Evolutionary conservation across 2,797 vertebrate genomes (phyloP).

Genomic region (Lepidocolaptes lacrymiger): DNA sequence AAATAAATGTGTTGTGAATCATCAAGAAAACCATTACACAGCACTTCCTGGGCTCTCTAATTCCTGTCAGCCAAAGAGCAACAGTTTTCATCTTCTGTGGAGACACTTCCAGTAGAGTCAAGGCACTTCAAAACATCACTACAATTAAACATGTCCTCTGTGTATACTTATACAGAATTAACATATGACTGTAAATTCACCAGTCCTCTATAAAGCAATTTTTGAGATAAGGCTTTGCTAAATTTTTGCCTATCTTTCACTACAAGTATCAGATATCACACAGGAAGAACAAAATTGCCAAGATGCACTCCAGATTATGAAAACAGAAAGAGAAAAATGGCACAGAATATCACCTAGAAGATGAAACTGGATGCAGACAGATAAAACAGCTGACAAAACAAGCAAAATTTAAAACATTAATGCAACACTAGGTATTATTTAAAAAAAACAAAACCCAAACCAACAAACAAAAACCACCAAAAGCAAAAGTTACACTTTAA

Average conservation of each 20-base stretch:
- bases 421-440: background rate
- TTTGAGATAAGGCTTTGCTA: background rate
- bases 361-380: background rate
- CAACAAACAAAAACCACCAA: fast-evolving
- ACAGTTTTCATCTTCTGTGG: background rate
- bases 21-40: slow-evolving; percentile 18
- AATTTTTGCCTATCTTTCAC: background rate
- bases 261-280: background rate
- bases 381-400: background rate
- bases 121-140: background rate
- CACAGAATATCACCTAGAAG: background rate
- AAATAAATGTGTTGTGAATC: background rate
- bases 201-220: background rate
- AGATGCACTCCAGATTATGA: background rate
- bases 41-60: background rate
- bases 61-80: background rate
- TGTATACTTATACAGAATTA: background rate
- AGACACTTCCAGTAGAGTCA: background rate
- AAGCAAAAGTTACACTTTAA: background rate
- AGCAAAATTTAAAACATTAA: background rate
- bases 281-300: background rate
- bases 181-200: background rate
- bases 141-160: background rate
- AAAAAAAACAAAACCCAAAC: background rate
- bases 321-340: background rate